Evolutionary conservation across 2,113 vertebrate species (phyloP).

Genomic region (Suricata suricatta): DNA sequence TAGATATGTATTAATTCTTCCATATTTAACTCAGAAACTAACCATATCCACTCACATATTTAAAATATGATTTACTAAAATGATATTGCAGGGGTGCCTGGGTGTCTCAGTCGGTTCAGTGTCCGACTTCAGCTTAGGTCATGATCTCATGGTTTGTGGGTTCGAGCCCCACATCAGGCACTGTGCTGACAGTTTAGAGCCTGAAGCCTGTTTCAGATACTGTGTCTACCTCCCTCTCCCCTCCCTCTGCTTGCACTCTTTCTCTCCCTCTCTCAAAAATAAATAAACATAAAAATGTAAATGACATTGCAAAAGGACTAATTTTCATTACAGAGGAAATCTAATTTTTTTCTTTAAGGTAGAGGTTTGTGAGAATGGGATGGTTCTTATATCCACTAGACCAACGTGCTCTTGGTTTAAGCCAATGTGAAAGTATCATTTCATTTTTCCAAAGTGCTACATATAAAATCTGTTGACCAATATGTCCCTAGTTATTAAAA

Average conservation of each 20-base stretch:
- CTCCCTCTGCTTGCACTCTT: too few species aligned
- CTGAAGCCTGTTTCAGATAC: too few species aligned
- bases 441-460: neutral
- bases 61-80: neutral
- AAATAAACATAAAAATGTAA: neutral
- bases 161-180: too few species aligned
- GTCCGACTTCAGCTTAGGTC: too few species aligned
- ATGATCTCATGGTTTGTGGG: too few species aligned
- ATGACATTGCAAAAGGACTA: neutral
- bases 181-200: too few species aligned
- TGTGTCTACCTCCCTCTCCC: too few species aligned
- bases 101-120: too few species aligned
- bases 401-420: neutral
- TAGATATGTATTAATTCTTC: neutral
- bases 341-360: neutral
- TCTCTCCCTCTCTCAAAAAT: too few species aligned
- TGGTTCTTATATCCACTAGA: neutral
- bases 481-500: slow-evolving; percentile 32
- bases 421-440: slow-evolving; percentile 20
- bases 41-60: neutral
- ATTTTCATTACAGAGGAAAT: neutral
- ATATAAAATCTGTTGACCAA: slow-evolving; percentile 46
- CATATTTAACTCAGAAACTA: neutral
- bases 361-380: neutral
- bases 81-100: too few species aligned